Conservation (phyloP, 37 sponge, comb jelly and placozoan species). For the Spongilla lacustris region DNA sequence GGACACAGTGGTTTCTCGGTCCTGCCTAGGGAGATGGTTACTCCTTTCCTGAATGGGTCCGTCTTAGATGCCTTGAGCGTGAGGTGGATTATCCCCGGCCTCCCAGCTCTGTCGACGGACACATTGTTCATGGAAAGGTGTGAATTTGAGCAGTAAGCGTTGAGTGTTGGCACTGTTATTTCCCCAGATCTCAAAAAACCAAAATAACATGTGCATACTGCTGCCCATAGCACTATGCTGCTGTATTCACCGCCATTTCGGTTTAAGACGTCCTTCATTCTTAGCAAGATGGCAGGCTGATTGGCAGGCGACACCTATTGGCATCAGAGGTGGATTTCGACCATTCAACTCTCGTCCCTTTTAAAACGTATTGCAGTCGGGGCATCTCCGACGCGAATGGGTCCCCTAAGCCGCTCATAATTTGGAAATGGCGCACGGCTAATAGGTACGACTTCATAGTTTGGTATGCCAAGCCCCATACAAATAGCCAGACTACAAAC, state of each 20-base stretch:
- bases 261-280: conserved; percentile 1
- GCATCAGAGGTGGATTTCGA: not conserved
- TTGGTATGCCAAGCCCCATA: not conserved
- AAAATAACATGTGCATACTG: conserved; percentile 41
- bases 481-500: conserved; percentile 26
- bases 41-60: conserved; percentile 44
- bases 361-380: conserved; percentile 11
- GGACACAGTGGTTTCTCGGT: conserved; percentile 38
- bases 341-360: not conserved
- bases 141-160: not conserved
- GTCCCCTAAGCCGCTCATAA: not conserved
- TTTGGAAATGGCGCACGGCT: conserved; percentile 26
- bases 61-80: conserved; percentile 50
- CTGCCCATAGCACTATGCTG: conserved; percentile 48
- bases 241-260: not conserved
- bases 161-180: conserved; percentile 27
- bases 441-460: conserved; percentile 30
- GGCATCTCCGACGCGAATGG: conserved; percentile 3
- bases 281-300: conserved; percentile 31
- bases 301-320: conserved; percentile 27
- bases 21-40: conserved; percentile 11
- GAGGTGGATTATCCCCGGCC: conserved; percentile 2
- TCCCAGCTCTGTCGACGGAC: conserved; percentile 14
- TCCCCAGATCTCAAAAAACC: conserved; percentile 45
- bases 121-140: conserved; percentile 21